Conservation (phyloP, 1,140 invertebrate species). For the Rhopalosiphum padi region DNA sequence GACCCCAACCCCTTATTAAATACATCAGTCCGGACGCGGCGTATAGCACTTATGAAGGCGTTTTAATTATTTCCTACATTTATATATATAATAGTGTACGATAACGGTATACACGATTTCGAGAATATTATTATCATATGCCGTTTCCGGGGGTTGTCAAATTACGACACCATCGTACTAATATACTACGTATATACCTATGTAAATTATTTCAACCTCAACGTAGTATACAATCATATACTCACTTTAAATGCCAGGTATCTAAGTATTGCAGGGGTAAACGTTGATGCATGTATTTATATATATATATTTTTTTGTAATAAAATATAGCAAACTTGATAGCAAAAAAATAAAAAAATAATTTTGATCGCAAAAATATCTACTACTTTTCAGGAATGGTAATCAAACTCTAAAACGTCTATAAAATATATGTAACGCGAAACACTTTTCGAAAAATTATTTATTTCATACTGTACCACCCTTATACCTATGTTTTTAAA, state of each 20-base stretch:
- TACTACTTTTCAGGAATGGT: too few relatives aligned
- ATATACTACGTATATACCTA: background rate
- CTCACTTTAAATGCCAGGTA: background rate
- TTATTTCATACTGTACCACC: too few relatives aligned
- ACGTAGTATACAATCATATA: too few relatives aligned
- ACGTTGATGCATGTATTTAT: background rate
- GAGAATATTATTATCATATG: background rate
- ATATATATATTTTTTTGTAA: too few relatives aligned
- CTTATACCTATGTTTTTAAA: background rate
- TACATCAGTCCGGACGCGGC: background rate
- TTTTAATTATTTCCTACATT: constrained; percentile 35
- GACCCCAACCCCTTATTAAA: background rate
- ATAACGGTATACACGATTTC: background rate
- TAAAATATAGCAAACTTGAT: too few relatives aligned
- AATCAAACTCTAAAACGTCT: too few relatives aligned
- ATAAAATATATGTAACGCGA: too few relatives aligned
- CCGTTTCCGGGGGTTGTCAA: background rate
- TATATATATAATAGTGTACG: background rate
- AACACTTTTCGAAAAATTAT: background rate
- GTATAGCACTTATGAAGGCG: background rate
- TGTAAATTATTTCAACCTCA: background rate
- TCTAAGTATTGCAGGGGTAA: background rate
- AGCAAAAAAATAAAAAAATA: too few relatives aligned
- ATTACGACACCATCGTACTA: background rate
- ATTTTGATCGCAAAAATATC: too few relatives aligned